Evolutionary conservation across 1,140 invertebrate species (phyloP), one percentile per base, ranked within the genome.

Genomic region (Wiebesia pumilae): DNA sequence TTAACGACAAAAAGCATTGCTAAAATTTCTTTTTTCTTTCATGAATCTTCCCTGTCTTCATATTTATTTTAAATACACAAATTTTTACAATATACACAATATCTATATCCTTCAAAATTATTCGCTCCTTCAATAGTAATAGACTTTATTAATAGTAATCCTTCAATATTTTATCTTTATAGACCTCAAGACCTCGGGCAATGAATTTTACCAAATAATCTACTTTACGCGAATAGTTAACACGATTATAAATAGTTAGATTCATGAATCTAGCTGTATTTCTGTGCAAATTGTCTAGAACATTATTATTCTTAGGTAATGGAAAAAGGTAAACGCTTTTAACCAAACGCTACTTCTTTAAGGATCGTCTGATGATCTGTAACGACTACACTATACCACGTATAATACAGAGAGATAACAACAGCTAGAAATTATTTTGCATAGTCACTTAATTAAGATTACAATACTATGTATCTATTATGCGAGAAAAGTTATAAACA

Each of bases 391-490:
- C 24, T 67, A 16, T 38, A 40, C 12, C 7, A 24, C 6, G 78
- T 40, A 40, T 81, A 65, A 81, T 81, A 24, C 58, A 65, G 27
- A 16, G n/a, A 51, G 78, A 10, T 51, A 24, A 14, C 33, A 21
- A 81, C 30, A n/a, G n/a, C 67, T 54, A 27, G 40, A 27, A 62
- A 84, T 73, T 77, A 47, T 77, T 77, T 77, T 65, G 71, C 82
- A 84, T 30, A 77, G 82, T 84, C 82, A 84, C 54, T 77, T 77
- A 84, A 84, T 84, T 84, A 84, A 84, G 30, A 84, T 84, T 77
- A 77, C 65, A 77, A 77, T 51, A n/a, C 82, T 51, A 38, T 2
- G 47, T 2, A 58, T 3, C 24, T 9, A 79, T 54, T 30, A 35
- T 58, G 12, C 19, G n/a, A 21, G n/a, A 47, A 33, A 82, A 43